Conservation (phyloP, 2,797 vertebrate species). For the Geotrypetes seraphini region DNA sequence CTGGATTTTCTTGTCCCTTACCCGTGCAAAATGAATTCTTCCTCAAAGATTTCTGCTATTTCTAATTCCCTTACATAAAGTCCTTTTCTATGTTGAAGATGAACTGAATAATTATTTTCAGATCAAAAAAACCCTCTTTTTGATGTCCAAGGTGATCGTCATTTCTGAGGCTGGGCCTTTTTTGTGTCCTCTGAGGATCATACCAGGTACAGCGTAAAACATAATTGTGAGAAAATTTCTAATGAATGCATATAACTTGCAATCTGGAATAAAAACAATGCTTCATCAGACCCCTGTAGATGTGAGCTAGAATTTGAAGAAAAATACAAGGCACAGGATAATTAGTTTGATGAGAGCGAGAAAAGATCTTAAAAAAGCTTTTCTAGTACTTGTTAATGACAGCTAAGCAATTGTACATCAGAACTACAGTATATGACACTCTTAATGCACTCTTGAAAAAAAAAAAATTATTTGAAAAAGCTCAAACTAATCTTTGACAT, state of each 20-base stretch:
- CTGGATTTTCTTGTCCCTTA: too few species aligned
- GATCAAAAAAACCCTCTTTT: too few species aligned
- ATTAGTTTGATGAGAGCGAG: not conserved
- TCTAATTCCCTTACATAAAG: too few species aligned
- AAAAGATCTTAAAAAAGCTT: not conserved
- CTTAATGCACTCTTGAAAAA: not conserved
- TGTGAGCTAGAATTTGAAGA: not conserved
- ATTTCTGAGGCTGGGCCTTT: too few species aligned
- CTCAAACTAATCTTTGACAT: not conserved
- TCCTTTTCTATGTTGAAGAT: too few species aligned
- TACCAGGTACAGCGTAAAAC: not conserved
- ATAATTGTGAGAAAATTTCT: not conserved
- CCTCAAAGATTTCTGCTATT: too few species aligned
- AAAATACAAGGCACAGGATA: not conserved
- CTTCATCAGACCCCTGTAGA: not conserved
- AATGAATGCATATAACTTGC: not conserved
- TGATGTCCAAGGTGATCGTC: too few species aligned
- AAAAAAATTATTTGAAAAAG: not conserved
- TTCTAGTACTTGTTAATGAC: not conserved
- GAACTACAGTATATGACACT: not conserved
- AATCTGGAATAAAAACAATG: slow-evolving; percentile 1
- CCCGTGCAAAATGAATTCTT: too few species aligned
- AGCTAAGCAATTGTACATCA: too few species aligned
- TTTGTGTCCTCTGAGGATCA: not conserved
- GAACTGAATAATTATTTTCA: too few species aligned